Conservation (phyloP, 2,797 vertebrate species). For the Jordanella pulchra region DNA sequence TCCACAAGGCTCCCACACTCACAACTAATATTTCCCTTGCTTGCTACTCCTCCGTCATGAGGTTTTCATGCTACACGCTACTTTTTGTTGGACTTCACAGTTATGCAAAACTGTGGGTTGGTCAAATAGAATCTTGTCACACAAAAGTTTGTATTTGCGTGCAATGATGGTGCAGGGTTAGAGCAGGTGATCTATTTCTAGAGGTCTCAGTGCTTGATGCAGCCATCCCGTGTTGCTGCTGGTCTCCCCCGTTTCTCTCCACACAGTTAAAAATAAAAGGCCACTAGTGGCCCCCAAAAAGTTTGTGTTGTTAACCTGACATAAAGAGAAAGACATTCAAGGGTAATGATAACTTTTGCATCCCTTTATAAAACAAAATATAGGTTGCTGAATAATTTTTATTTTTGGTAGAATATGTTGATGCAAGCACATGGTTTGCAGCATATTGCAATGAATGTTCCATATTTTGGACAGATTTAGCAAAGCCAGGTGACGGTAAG, state of each 20-base stretch:
- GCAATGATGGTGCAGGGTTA: too few species aligned
- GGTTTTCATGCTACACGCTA: neutral
- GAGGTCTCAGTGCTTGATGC: too few species aligned
- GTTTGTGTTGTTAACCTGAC: neutral
- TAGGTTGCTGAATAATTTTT: neutral
- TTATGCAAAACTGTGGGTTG: neutral
- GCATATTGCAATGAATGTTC: slow-evolving; percentile 2
- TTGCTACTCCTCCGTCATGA: too few species aligned
- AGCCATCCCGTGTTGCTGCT: too few species aligned
- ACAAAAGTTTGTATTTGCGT: neutral
- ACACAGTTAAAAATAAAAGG: too few species aligned
- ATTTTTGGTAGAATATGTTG: neutral
- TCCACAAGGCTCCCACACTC: too few species aligned
- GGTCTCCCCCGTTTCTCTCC: too few species aligned
- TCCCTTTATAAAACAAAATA: neutral
- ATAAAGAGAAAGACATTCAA: neutral
- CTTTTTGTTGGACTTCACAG: neutral
- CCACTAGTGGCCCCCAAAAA: neutral
- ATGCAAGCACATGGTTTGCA: slow-evolving; percentile 8
- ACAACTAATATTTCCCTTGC: too few species aligned
- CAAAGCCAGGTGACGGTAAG: slow-evolving; percentile 5
- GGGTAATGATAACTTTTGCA: neutral
- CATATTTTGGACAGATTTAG: neutral
- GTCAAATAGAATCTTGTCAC: neutral
- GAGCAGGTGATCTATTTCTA: too few species aligned